Evolutionary conservation across 2,113 vertebrate genomes (phyloP), one percentile per base, ranked within the genome.

Genomic region (Progne subis): DNA sequence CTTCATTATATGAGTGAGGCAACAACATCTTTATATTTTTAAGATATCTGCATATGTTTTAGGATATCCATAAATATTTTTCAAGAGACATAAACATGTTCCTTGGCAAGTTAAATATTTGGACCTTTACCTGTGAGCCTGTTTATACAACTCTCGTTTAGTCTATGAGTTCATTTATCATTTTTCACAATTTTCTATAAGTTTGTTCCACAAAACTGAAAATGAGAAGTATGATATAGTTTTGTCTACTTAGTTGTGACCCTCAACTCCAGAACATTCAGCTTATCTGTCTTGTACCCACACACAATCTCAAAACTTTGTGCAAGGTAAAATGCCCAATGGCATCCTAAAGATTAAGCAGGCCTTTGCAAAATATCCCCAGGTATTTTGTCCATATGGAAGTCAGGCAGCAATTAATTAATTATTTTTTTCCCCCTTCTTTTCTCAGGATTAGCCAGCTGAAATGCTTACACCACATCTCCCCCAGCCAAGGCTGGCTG

Each of bases 351-450:
- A 80, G n/a, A 26, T 8, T 16, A 82, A 11, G 5, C 18, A 37
- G 24, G 47, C 44, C 34, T 78, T 6, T 56, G 25, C 24, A 71
- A 49, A 79, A 17, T 24, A 24, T 24, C 31, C 60, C 28, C 32
- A 50, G 29, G 19, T 59, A 55, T 14, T 24, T 55, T 39, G 8
- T 60, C 41, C 61, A 21, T 28, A 26, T 46, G 25, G 76, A 59
- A 83, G 13, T 41, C 44, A 71, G 23, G 37, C 14, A 77, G 15
- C 7, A 64, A 95, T 41, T 41, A 63, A 32, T 11, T 57, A 43
- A 41, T 14, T 14, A 2, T 23, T 9, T 43, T 25, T 20, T 13
- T 12, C 8, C 2, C 0, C 19, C 12, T 28, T 20, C 2, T 43
- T 17, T 28, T 18, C 14, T 47, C 13, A 12, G 18, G 46, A 23